Evolutionary conservation across 1,140 invertebrate species (phyloP), one percentile per base, ranked within the genome.

Genomic region (Luehdorfia chinensis): DNA sequence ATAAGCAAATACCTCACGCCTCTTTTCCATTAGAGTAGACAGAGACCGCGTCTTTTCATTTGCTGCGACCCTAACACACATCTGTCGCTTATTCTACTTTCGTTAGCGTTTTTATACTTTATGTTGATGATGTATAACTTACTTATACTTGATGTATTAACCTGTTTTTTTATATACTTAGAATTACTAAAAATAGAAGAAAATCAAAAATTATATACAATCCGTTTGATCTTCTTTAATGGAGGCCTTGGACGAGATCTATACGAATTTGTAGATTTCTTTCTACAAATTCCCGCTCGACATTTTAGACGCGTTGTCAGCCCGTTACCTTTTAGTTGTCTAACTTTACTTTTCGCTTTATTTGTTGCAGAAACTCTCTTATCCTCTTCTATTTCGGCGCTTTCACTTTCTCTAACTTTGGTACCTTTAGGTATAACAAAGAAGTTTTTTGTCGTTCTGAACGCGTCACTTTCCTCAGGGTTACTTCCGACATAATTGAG

Each of bases 401-500:
- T 56, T 0, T 58, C 55, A 27, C 32, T 45, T 15, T 46, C 46
- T 55, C 28, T 8, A 28, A 36, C 33, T 39, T 44, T 11, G 23
- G 54, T 0, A 27, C 52, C 18, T 34, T 47, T 64, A 75, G 69
- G 32, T 75, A 74, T 0, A 59, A 60, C 56, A 33, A 83, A 46
- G 46, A 81, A 81, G 11, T 80, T 78, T 34, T 80, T 73, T 14
- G 79, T 83, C 50, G 70, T 83, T 37, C 61, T 77, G 16, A 75
- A 83, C 1, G 63, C 72, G 3, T 80, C 66, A 9, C 58, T 60
- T 18, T 65, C 64, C 57, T 84, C 73, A 7, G 55, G 47, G n/a
- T n/a, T n/a, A n/a, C n/a, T n/a, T n/a, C n/a, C n/a, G n/a, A n/a
- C n/a, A n/a, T n/a, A n/a, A n/a, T n/a, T n/a, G n/a, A n/a, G n/a